A percentile compares a stretch with the other conserved stretches of the same genome.
These are phyloP conservation scores for Gadus macrocephalus DNA, from an alignment of 2,113 vertebrate genomes.

Conservation along the genomic window DNA sequence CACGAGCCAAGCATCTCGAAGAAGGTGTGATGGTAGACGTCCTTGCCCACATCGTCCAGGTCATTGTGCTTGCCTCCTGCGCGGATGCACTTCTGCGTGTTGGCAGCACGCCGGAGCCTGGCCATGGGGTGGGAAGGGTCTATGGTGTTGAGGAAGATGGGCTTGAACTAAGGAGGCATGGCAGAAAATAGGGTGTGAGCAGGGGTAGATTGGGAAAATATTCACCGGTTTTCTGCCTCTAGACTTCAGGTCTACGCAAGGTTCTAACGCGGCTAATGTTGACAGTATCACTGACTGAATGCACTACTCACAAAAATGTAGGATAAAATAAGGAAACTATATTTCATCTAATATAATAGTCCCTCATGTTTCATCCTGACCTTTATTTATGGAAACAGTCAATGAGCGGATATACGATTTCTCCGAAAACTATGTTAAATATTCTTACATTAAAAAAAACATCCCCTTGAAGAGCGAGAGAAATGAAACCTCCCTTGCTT, in stretches of 20 bases:
- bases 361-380: no score
- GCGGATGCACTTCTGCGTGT: constrained; percentile 97
- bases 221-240: no score
- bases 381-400: no score
- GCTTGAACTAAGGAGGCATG: constrained; percentile 81
- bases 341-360: no score
- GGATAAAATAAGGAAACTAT: no score
- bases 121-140: constrained; percentile 95
- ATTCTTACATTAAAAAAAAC: background rate
- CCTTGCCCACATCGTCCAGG: constrained; percentile 95
- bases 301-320: no score
- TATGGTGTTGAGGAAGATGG: constrained; percentile 96
- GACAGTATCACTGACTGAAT: no score
- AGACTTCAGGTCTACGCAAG: no score
- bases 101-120: constrained; percentile 86
- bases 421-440: background rate
- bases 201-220: no score
- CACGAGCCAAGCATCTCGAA: constrained; percentile 99
- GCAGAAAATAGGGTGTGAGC: background rate
- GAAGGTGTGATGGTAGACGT: constrained; percentile 98
- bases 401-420: no score
- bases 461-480: no score
- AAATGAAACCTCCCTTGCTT: background rate
- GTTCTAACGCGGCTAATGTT: no score
- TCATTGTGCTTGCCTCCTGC: constrained; percentile 98